Evolutionary conservation across 1,140 invertebrate species (phyloP).

Genomic region (Cylas formicarius): DNA sequence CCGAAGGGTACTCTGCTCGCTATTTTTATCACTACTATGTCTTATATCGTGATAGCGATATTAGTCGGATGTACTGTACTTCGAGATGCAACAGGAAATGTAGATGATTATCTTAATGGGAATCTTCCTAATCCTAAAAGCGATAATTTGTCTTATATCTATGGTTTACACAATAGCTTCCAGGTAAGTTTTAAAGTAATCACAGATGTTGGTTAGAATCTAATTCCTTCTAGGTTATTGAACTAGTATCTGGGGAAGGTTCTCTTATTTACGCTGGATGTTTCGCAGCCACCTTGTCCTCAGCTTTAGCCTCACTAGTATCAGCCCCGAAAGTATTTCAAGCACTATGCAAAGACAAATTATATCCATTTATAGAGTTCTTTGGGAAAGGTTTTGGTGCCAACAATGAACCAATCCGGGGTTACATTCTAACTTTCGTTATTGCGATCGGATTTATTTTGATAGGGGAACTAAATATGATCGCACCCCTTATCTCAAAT

Average conservation of each 20-base stretch:
- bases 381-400: slow-evolving; percentile 90
- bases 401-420: slow-evolving; percentile 84
- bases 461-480: slow-evolving; percentile 83
- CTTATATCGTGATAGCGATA: slow-evolving; percentile 77
- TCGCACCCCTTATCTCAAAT: slow-evolving; percentile 95
- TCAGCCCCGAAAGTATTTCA: slow-evolving; percentile 89
- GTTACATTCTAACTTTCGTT: slow-evolving; percentile 85
- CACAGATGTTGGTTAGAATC: slow-evolving; percentile 1
- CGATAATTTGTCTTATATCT: too few species aligned
- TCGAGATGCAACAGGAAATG: slow-evolving; percentile 67
- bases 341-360: slow-evolving; percentile 90
- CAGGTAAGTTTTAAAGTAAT: slow-evolving; percentile 48
- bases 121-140: slow-evolving; percentile 44
- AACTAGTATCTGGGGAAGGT: slow-evolving; percentile 80
- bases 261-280: slow-evolving; percentile 94
- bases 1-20: slow-evolving; percentile 86
- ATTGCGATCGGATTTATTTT: slow-evolving; percentile 82
- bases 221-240: slow-evolving; percentile 66
- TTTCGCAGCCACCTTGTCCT: slow-evolving; percentile 93
- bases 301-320: slow-evolving; percentile 89
- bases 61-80: slow-evolving; percentile 65
- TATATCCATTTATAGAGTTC: slow-evolving; percentile 88
- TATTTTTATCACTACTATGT: slow-evolving; percentile 74
- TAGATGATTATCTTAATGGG: slow-evolving; percentile 43
- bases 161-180: slow-evolving; percentile 77